Conservation (phyloP, 2,888 invertebrate genomes). For the Oxystoma pomonae region DNA sequence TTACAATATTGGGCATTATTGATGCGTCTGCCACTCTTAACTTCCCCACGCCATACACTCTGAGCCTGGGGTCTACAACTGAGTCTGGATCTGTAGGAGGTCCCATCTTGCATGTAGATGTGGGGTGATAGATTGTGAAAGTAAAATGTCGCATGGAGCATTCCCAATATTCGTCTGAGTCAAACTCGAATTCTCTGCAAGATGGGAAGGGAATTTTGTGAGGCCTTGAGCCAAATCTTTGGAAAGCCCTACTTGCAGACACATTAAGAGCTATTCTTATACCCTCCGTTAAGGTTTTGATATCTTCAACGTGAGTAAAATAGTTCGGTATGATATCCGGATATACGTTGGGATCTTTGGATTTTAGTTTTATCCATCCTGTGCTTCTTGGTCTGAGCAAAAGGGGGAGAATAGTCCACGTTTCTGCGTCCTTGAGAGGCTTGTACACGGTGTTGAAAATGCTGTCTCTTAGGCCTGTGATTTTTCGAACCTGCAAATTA, state of each 20-base stretch:
- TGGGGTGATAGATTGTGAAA: slow-evolving; percentile 77
- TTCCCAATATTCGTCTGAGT: slow-evolving; percentile 83
- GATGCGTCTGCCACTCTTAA: slow-evolving; percentile 80
- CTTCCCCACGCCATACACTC: slow-evolving; percentile 74
- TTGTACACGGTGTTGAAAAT: slow-evolving; percentile 84
- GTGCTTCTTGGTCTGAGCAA: slow-evolving; percentile 81
- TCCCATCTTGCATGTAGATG: slow-evolving; percentile 86
- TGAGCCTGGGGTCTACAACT: slow-evolving; percentile 73
- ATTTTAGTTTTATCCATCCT: slow-evolving; percentile 81
- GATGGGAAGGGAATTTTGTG: slow-evolving; percentile 79
- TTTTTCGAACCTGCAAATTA: slow-evolving; percentile 56
- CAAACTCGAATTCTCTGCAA: slow-evolving; percentile 66
- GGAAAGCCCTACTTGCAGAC: slow-evolving; percentile 75
- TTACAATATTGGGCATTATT: slow-evolving; percentile 84
- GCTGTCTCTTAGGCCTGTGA: slow-evolving; percentile 70
- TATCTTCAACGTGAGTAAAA: slow-evolving; percentile 79
- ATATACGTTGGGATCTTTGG: slow-evolving; percentile 73
- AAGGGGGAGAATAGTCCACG: slow-evolving; percentile 80
- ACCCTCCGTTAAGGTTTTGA: slow-evolving; percentile 74
- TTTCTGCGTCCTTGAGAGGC: slow-evolving; percentile 71
- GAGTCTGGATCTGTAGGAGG: slow-evolving; percentile 69
- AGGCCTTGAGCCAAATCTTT: slow-evolving; percentile 73
- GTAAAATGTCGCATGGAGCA: slow-evolving; percentile 80
- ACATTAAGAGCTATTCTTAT: slow-evolving; percentile 79
- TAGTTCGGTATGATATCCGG: slow-evolving; percentile 92